A percentile compares a stretch with the other conserved stretches of the same genome.
Conservation (phyloP, 1,140 invertebrate species). For the Eufriesea mexicana region DNA sequence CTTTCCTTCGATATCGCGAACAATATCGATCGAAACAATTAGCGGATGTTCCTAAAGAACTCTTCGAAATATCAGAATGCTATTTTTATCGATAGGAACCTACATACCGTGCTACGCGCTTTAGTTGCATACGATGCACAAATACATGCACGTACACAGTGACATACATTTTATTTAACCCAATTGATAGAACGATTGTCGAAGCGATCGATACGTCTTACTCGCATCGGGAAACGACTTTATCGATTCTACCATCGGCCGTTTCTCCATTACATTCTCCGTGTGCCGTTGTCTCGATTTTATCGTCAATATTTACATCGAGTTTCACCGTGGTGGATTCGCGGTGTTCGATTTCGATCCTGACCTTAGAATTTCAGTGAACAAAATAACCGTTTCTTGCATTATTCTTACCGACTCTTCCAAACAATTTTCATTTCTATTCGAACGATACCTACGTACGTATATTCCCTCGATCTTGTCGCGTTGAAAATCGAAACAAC, state of each 20-base stretch:
- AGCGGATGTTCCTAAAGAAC: slow-evolving; percentile 50
- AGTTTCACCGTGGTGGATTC: background rate
- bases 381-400: background rate
- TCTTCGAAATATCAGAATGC: slow-evolving; percentile 77
- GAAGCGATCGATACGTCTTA: background rate
- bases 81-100: slow-evolving; percentile 79
- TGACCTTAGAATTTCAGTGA: background rate
- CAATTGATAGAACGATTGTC: slow-evolving; percentile 62
- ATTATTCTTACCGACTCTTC: background rate
- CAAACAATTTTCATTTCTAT: background rate
- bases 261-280: background rate
- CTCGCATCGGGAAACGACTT: background rate
- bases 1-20: background rate
- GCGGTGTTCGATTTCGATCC: background rate
- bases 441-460: background rate
- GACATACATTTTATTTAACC: slow-evolving; percentile 54
- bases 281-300: background rate
- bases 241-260: background rate
- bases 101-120: slow-evolving; percentile 74
- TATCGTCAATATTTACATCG: slow-evolving; percentile 17
- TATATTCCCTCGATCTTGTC: background rate
- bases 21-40: slow-evolving; percentile 30
- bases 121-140: slow-evolving; percentile 50
- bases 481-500: background rate
- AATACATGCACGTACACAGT: slow-evolving; percentile 51